A percentile compares a stretch with the other conserved stretches of the same genome.
Evolutionary conservation across 2,797 vertebrate genomes (phyloP).

Genomic region (Catharus ustulatus): DNA sequence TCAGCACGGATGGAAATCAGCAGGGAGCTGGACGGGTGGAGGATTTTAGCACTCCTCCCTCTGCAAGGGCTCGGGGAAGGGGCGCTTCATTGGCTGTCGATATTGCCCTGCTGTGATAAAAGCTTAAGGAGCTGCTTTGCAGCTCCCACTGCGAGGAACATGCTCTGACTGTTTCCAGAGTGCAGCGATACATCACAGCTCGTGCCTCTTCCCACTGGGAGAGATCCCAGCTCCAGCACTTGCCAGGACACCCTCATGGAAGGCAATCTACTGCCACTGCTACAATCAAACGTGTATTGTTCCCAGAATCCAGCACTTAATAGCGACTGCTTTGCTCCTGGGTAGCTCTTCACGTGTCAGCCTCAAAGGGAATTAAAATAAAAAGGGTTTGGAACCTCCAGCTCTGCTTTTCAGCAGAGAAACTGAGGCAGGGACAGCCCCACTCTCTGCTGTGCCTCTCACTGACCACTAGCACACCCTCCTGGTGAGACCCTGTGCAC

Average conservation of each 20-base stretch:
- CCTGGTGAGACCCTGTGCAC: background rate
- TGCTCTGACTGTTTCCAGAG: background rate
- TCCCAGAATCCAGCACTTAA: background rate
- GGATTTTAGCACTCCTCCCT: conserved; percentile 29
- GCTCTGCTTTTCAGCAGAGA: background rate
- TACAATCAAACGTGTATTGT: conserved; percentile 15
- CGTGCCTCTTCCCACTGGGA: conserved; percentile 10
- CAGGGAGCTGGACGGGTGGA: background rate
- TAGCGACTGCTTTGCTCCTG: background rate
- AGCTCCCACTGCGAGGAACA: conserved; percentile 39
- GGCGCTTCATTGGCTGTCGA: conserved; percentile 35
- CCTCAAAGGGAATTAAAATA: background rate
- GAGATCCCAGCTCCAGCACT: background rate
- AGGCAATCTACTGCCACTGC: background rate
- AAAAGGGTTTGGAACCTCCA: background rate
- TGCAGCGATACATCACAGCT: background rate
- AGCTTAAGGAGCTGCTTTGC: conserved; percentile 63
- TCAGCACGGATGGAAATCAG: background rate
- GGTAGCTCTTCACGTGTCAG: background rate
- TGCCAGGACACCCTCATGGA: background rate
- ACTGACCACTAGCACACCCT: rapidly evolving
- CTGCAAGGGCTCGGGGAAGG: background rate
- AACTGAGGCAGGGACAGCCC: background rate
- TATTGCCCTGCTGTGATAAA: conserved; percentile 63
- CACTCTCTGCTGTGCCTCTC: background rate